phyloP scores from a whole-genome alignment of 1,140 invertebrate species.

The Adoxophyes honmai region DNA sequence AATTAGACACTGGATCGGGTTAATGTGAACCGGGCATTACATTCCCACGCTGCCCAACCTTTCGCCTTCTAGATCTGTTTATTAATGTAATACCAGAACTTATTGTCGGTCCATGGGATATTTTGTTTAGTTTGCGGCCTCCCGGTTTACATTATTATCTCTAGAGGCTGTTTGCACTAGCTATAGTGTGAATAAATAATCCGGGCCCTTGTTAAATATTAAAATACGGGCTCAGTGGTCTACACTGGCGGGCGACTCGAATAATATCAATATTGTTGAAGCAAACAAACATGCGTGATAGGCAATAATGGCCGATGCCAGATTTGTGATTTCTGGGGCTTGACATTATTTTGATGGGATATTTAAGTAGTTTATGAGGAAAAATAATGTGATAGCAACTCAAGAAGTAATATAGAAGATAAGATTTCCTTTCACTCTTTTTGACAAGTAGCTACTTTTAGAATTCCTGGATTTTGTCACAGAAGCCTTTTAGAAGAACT shows the following conservation, averaged over 20 bases:
- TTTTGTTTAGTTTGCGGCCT: slow-evolving; percentile 53
- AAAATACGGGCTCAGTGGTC: slow-evolving; percentile 38
- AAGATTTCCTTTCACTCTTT: too few species aligned
- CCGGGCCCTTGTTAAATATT: slow-evolving; percentile 61
- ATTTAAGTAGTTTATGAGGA: too few species aligned
- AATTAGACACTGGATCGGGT: neutral
- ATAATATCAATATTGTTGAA: slow-evolving; percentile 8
- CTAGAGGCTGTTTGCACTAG: slow-evolving; percentile 41
- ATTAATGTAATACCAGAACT: slow-evolving; percentile 29
- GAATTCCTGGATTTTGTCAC: too few species aligned
- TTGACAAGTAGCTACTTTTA: too few species aligned
- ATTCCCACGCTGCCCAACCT: neutral
- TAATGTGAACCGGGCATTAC: neutral
- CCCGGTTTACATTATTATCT: slow-evolving; percentile 48
- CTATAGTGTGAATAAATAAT: slow-evolving; percentile 66
- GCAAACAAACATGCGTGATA: neutral
- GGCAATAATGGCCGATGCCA: neutral
- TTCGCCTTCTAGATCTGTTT: neutral
- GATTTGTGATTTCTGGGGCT: neutral
- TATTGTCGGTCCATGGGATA: slow-evolving; percentile 50
- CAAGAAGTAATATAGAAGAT: too few species aligned
- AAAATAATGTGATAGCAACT: too few species aligned
- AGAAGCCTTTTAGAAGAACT: too few species aligned
- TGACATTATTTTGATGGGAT: neutral
- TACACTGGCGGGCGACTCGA: slow-evolving; percentile 31